Evolutionary conservation across 1,140 invertebrate species (phyloP).

Genomic region (Drosophila bocqueti): DNA sequence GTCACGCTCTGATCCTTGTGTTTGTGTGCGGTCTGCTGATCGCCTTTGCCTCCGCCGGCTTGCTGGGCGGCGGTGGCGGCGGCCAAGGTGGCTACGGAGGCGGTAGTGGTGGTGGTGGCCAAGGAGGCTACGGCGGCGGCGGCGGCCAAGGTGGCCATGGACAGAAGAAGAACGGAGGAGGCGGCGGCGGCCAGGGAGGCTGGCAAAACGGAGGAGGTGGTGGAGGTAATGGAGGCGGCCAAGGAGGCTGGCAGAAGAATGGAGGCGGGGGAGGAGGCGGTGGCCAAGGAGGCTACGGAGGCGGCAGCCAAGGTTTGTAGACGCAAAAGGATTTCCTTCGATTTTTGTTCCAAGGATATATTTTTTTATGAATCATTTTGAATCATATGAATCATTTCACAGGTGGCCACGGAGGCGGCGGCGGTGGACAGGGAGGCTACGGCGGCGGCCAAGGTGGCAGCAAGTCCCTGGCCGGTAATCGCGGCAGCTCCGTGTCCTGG

Average conservation of each 20-base stretch:
- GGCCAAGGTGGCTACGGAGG: constrained; percentile 18
- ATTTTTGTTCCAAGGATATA: too few species aligned
- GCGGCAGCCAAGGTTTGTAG: constrained; percentile 37
- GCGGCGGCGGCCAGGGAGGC: constrained; percentile 36
- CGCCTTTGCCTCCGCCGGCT: constrained; percentile 59
- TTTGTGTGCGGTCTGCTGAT: constrained; percentile 61
- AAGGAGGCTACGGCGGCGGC: constrained; percentile 19
- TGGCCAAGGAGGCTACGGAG: constrained; percentile 30
- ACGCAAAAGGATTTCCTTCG: not conserved
- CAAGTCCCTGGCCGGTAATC: constrained; percentile 60
- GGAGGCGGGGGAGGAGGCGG: constrained; percentile 37
- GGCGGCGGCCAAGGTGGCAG: constrained; percentile 38
- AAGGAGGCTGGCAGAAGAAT: constrained; percentile 48
- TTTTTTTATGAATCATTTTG: not conserved
- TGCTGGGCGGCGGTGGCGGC: constrained; percentile 34
- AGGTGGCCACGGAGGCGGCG: constrained; percentile 53
- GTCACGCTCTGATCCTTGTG: constrained; percentile 59
- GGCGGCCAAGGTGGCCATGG: constrained; percentile 25
- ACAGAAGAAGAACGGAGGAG: constrained; percentile 13
- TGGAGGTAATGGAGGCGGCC: constrained; percentile 1
- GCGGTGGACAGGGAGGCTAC: constrained; percentile 35
- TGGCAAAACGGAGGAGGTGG: constrained; percentile 40
- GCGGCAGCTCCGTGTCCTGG: constrained; percentile 59
- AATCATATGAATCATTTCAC: too few species aligned
- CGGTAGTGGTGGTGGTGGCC: constrained; percentile 21